These are phyloP conservation scores for Athalia rosae DNA, from an alignment of 2,888 invertebrate species.

Conservation along the genomic window DNA sequence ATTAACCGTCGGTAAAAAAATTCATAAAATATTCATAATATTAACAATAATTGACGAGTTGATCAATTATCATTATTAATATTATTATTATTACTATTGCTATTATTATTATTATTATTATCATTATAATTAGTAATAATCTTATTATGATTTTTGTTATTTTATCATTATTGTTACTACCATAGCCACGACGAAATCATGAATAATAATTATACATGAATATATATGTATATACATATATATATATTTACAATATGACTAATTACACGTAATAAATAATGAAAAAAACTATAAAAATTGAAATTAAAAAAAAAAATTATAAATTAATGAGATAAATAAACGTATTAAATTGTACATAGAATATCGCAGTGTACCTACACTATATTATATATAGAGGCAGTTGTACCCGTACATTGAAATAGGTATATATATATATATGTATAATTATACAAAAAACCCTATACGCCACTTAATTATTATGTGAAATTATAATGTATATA, in stretches of 20 bases:
- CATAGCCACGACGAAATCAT: slow-evolving; percentile 9
- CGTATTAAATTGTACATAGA: not conserved
- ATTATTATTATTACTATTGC: slow-evolving; percentile 24
- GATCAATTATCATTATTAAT: not conserved
- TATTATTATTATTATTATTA: slow-evolving; percentile 12
- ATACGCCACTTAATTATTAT: not conserved
- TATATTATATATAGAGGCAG: not conserved
- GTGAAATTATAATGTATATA: not conserved
- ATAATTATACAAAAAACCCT: not conserved
- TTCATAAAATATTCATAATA: slow-evolving; percentile 19
- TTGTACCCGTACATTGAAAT: not conserved
- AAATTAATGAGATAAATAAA: not conserved
- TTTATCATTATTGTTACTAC: not conserved
- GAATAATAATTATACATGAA: not conserved
- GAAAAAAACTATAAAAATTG: not conserved
- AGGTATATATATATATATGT: slow-evolving; percentile 5
- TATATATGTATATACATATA: not conserved
- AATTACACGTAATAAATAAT: not conserved
- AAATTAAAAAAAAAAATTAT: not conserved
- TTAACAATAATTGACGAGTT: too few relatives aligned
- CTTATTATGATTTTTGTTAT: slow-evolving; percentile 11
- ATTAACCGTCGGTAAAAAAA: slow-evolving; percentile 23
- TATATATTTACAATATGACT: not conserved
- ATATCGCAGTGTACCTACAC: not conserved
- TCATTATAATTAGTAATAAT: slow-evolving; percentile 23